Evolutionary conservation across 2,113 vertebrate genomes (phyloP).

Genomic region (Narcine bancroftii): DNA sequence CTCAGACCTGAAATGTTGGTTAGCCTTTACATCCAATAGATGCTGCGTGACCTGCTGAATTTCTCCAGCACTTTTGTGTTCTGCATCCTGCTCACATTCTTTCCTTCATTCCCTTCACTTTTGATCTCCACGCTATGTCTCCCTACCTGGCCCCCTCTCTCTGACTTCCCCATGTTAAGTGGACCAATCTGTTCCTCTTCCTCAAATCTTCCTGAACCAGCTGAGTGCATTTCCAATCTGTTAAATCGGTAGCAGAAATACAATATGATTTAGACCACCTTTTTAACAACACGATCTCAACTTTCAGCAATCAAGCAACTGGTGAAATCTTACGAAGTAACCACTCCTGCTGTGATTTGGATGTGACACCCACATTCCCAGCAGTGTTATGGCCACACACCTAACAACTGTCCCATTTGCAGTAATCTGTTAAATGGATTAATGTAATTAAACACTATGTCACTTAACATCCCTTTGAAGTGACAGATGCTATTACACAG

Average conservation of each 20-base stretch:
- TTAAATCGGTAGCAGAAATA: not conserved
- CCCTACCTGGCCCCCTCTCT: too few relatives aligned
- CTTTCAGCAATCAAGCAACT: not conserved
- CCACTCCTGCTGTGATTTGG: not conserved
- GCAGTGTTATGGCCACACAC: not conserved
- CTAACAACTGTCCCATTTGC: not conserved
- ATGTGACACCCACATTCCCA: not conserved
- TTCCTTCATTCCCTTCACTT: too few relatives aligned
- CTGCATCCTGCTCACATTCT: too few relatives aligned
- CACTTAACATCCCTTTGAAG: not conserved
- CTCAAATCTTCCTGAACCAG: not conserved
- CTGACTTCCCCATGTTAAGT: not conserved
- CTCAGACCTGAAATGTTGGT: too few relatives aligned
- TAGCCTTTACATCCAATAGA: too few relatives aligned
- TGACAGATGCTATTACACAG: not conserved
- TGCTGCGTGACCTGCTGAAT: too few relatives aligned
- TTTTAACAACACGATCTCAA: not conserved
- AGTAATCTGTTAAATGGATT: conserved; percentile 8
- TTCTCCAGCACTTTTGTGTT: too few relatives aligned
- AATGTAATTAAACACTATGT: not conserved
- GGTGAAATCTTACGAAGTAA: not conserved
- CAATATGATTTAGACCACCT: not conserved
- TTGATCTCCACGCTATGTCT: too few relatives aligned
- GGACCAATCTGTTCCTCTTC: not conserved
- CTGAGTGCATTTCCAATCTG: not conserved